Evolutionary conservation across 2,797 vertebrate genomes (phyloP).

Genomic region (Pseudocheirus occidentalis): DNA sequence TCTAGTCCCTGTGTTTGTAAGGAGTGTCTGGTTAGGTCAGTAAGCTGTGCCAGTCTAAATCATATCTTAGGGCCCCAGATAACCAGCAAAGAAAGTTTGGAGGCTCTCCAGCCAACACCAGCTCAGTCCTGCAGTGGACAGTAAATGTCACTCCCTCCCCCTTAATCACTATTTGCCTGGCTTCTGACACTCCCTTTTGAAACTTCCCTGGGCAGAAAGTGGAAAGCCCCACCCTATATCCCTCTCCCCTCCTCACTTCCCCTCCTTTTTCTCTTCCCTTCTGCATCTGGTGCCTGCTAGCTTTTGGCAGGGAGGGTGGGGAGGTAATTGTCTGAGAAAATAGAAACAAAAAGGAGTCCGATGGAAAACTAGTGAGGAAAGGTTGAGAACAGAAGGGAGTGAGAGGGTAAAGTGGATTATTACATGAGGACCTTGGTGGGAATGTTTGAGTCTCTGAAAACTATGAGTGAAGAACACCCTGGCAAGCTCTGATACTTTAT

Average conservation of each 20-base stretch:
- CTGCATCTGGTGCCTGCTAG: conserved; percentile 35
- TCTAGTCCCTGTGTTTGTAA: conserved; percentile 78
- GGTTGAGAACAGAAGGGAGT: background rate
- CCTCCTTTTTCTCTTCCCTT: conserved; percentile 29
- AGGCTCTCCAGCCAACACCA: conserved; percentile 78
- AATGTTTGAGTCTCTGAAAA: conserved; percentile 40
- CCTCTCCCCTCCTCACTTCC: conserved; percentile 4
- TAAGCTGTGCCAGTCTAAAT: conserved; percentile 73
- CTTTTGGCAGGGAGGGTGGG: conserved; percentile 49
- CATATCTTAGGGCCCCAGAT: conserved; percentile 80
- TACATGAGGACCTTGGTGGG: background rate
- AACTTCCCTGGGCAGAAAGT: conserved; percentile 56
- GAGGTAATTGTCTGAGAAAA: conserved; percentile 14
- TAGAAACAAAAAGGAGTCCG: conserved; percentile 23
- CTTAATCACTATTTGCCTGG: conserved; percentile 77
- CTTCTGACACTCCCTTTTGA: conserved; percentile 61
- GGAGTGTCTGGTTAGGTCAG: conserved; percentile 82
- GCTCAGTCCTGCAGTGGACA: conserved; percentile 68
- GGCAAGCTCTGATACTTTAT: conserved; percentile 43
- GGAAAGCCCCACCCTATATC: conserved; percentile 30
- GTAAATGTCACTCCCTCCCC: conserved; percentile 71
- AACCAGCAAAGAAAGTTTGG: conserved; percentile 81
- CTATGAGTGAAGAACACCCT: conserved; percentile 27
- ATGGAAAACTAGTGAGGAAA: background rate
- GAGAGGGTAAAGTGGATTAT: background rate